A percentile compares a stretch with the other conserved stretches of the same genome.
phyloP scores from a whole-genome alignment of 2,888 invertebrate species.

The Himalopsyche kuldschensis region DNA sequence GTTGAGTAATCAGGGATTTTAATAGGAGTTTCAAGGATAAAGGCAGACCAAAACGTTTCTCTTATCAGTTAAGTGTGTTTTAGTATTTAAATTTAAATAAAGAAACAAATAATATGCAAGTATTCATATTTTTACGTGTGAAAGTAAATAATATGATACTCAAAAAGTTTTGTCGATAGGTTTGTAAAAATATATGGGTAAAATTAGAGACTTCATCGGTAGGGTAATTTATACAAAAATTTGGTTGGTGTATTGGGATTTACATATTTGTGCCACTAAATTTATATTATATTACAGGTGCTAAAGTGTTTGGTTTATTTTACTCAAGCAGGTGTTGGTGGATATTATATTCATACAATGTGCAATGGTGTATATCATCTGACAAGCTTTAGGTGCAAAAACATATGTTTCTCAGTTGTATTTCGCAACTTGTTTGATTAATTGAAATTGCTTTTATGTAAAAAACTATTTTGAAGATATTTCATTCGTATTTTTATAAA shows the following conservation, averaged over 20 bases:
- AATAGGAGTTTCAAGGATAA: not conserved
- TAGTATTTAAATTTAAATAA: not conserved
- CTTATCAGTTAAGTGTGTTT: conserved; percentile 25
- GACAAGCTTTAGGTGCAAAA: conserved; percentile 21
- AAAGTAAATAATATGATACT: not conserved
- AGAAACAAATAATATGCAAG: not conserved
- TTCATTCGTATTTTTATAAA: not conserved
- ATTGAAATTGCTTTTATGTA: not conserved
- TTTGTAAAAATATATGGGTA: not conserved
- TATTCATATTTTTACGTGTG: not conserved
- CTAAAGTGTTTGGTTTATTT: conserved; percentile 5
- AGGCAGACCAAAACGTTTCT: conserved; percentile 37
- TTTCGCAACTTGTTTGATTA: not conserved
- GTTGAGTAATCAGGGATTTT: not conserved
- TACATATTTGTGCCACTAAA: conserved; percentile 13
- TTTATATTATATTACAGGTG: conserved; percentile 2
- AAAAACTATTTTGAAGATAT: not conserved
- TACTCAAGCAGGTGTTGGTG: conserved; percentile 34
- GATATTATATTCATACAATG: conserved; percentile 8
- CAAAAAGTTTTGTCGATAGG: not conserved
- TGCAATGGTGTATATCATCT: conserved; percentile 2
- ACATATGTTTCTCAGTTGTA: not conserved
- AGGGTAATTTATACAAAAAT: not conserved
- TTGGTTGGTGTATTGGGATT: not conserved
- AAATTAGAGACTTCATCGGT: not conserved